Conservation (phyloP, 2,113 vertebrate species). For the Thoracochromis brauschi region DNA sequence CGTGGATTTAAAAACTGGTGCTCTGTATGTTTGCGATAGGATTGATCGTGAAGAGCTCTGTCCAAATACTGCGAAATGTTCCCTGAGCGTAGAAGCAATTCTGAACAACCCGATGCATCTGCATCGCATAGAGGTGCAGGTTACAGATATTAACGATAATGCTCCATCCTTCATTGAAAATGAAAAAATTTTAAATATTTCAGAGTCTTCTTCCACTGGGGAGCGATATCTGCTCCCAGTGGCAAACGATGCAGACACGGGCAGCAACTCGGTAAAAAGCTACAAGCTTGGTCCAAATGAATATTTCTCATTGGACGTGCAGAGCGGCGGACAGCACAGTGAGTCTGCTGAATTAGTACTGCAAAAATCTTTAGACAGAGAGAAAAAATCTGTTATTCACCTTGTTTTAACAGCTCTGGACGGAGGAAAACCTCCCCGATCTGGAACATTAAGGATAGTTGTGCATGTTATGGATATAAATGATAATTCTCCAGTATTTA, state of each 20-base stretch:
- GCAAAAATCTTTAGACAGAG: conserved; percentile 65
- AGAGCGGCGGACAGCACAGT: conserved; percentile 48
- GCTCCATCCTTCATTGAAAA: conserved; percentile 68
- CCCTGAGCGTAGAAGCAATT: conserved; percentile 71
- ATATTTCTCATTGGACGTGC: conserved; percentile 67
- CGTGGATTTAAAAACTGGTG: conserved; percentile 71
- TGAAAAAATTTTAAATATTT: conserved; percentile 59
- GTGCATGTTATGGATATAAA: conserved; percentile 60
- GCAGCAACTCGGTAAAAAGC: conserved; percentile 60
- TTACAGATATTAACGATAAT: conserved; percentile 80
- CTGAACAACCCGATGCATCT: conserved; percentile 70
- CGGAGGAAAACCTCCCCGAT: conserved; percentile 62
- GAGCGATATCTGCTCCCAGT: conserved; percentile 59
- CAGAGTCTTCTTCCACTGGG: conserved; percentile 58
- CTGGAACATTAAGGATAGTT: conserved; percentile 55
- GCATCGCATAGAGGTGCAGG: conserved; percentile 69
- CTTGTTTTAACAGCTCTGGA: conserved; percentile 65
- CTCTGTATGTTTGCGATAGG: conserved; percentile 68
- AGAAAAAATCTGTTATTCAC: conserved; percentile 54
- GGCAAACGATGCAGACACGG: conserved; percentile 62
- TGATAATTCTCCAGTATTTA: conserved; percentile 64
- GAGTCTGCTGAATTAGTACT: conserved; percentile 64
- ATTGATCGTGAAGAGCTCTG: conserved; percentile 78
- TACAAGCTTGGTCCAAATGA: conserved; percentile 71
- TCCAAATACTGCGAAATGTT: conserved; percentile 58